These are phyloP conservation scores for Malurus elegans DNA, from an alignment of 2,113 vertebrate genomes.

Conservation along the genomic window DNA sequence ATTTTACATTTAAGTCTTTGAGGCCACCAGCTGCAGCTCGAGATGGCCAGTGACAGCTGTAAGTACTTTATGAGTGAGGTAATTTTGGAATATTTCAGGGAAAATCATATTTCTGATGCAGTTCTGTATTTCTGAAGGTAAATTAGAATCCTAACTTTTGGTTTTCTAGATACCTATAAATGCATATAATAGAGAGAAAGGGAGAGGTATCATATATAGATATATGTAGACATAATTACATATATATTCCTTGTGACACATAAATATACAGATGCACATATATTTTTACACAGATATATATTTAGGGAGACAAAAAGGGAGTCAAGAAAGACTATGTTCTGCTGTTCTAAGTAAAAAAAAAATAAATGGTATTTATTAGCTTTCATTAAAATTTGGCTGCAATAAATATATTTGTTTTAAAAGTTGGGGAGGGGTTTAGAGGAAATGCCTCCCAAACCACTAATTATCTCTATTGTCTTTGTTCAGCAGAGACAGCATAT, in stretches of 20 bases:
- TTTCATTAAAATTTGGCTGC: not conserved
- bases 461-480: not conserved
- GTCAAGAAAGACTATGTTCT: not conserved
- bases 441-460: not conserved
- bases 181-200: not conserved
- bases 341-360: not conserved
- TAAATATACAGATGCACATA: not conserved
- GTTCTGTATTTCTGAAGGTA: not conserved
- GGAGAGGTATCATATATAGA: too few species aligned
- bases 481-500: not conserved
- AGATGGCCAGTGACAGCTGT: not conserved
- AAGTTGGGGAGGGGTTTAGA: not conserved
- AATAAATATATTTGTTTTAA: not conserved
- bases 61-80: not conserved
- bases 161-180: not conserved
- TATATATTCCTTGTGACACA: not conserved
- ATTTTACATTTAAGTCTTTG: constrained; percentile 5
- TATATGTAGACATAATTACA: not conserved
- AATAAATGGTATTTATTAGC: not conserved
- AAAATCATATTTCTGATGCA: not conserved
- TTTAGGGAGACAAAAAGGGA: not conserved
- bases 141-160: not conserved
- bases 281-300: not conserved
- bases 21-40: not conserved
- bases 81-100: not conserved